Conservation (phyloP, 2,113 vertebrate species). For the Sturnira hondurensis region DNA sequence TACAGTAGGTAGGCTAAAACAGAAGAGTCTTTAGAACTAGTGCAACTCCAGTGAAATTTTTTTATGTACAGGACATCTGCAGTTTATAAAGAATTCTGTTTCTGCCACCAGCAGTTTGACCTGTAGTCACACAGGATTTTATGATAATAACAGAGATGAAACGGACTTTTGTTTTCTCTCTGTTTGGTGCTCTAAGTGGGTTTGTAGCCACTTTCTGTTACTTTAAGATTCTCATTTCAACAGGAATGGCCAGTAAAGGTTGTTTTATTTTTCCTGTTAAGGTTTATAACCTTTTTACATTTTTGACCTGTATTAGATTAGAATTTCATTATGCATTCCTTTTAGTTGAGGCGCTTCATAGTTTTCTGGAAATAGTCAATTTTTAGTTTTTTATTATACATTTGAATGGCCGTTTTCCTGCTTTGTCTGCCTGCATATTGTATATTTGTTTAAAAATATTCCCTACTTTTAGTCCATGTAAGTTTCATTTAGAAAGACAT, state of each 20-base stretch:
- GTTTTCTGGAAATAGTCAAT: constrained; percentile 85
- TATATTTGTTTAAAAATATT: constrained; percentile 88
- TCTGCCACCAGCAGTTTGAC: constrained; percentile 89
- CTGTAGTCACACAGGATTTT: constrained; percentile 88
- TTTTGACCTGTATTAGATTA: constrained; percentile 89
- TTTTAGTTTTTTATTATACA: constrained; percentile 84
- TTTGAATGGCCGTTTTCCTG: constrained; percentile 86
- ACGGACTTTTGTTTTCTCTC: constrained; percentile 85
- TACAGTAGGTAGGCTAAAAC: constrained; percentile 85
- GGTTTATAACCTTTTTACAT: constrained; percentile 89
- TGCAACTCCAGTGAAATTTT: constrained; percentile 80
- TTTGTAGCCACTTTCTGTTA: constrained; percentile 88
- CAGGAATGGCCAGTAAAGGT: constrained; percentile 92
- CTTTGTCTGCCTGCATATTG: constrained; percentile 89
- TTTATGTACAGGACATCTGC: constrained; percentile 86
- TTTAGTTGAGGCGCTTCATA: constrained; percentile 89
- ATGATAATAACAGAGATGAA: constrained; percentile 87
- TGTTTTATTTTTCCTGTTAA: constrained; percentile 86
- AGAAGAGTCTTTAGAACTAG: constrained; percentile 87
- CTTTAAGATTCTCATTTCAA: constrained; percentile 89
- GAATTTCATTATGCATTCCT: constrained; percentile 96
- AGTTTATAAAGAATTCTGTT: constrained; percentile 88
- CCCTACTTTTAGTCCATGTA: constrained; percentile 87
- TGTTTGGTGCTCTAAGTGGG: constrained; percentile 91
- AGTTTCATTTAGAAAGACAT: constrained; percentile 85